A percentile compares a stretch with the other conserved stretches of the same genome.
These are phyloP conservation scores for Anabacerthia variegaticeps DNA, from an alignment of 2,797 vertebrate genomes.

Conservation along the genomic window DNA sequence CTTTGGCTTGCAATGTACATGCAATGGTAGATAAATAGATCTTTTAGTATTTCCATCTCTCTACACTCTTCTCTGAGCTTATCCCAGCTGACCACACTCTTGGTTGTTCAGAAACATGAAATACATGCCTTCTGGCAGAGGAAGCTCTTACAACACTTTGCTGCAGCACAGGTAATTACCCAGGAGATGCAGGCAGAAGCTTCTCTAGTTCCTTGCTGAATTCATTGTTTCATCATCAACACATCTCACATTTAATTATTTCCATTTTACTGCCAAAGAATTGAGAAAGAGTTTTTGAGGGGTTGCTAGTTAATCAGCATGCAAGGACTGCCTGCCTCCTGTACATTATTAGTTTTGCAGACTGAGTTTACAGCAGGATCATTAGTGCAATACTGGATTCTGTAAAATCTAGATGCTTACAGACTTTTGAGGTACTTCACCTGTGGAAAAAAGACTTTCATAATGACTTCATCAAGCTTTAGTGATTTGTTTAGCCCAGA, in stretches of 20 bases:
- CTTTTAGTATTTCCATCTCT: not conserved
- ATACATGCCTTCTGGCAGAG: not conserved
- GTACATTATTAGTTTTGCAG: not conserved
- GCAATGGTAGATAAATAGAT: not conserved
- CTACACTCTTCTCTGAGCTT: not conserved
- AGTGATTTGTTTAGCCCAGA: not conserved
- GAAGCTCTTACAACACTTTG: not conserved
- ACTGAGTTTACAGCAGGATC: not conserved
- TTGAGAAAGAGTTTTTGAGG: conserved; percentile 13
- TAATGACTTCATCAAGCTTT: not conserved
- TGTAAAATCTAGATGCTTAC: not conserved
- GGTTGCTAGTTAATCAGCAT: not conserved
- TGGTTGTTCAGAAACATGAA: not conserved
- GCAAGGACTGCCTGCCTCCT: not conserved
- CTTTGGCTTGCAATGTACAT: not conserved
- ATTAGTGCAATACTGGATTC: not conserved
- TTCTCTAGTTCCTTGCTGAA: conserved; percentile 20
- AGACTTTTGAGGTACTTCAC: not conserved
- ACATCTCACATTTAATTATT: conserved; percentile 24
- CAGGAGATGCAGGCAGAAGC: not conserved
- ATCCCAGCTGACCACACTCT: not conserved
- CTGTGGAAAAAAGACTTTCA: not conserved
- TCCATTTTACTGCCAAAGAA: not conserved
- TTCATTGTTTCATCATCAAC: not conserved
- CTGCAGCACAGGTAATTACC: not conserved